Percentiles rank a stretch among this genome's conserved stretches.
Evolutionary conservation across 2,888 invertebrate species (phyloP).

Genomic region (Erebia aethiops): DNA sequence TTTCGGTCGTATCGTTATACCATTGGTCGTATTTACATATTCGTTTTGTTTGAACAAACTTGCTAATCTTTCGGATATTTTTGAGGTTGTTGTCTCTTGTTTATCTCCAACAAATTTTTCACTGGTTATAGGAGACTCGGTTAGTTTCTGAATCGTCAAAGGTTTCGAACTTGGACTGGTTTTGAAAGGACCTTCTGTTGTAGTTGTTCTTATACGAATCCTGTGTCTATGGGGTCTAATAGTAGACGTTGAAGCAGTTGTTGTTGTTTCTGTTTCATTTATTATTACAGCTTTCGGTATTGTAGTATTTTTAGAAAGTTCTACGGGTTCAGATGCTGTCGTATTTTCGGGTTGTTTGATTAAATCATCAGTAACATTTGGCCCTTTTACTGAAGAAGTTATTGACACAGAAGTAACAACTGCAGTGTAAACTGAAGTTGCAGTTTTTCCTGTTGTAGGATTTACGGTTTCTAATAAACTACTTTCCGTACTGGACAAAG

Average conservation of each 20-base stretch:
- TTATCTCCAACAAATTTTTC: constrained; percentile 52
- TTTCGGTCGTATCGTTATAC: constrained; percentile 59
- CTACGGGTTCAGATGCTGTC: constrained; percentile 49
- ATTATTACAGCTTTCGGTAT: constrained; percentile 48
- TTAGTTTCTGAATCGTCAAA: constrained; percentile 48
- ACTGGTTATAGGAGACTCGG: constrained; percentile 61
- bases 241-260: constrained; percentile 45
- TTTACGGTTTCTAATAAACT: constrained; percentile 48
- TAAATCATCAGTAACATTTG: constrained; percentile 67
- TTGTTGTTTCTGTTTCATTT: constrained; percentile 58
- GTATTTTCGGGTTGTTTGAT: constrained; percentile 55
- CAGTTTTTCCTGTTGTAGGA: constrained; percentile 69
- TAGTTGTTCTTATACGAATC: constrained; percentile 73
- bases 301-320: constrained; percentile 50
- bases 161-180: constrained; percentile 48
- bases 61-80: constrained; percentile 60
- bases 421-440: constrained; percentile 79
- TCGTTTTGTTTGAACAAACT: constrained; percentile 59
- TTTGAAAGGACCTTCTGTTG: constrained; percentile 61
- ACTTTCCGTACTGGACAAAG: constrained; percentile 61
- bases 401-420: constrained; percentile 80
- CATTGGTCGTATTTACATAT: constrained; percentile 55
- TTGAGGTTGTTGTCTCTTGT: constrained; percentile 53
- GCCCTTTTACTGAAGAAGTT: constrained; percentile 77
- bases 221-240: constrained; percentile 59